phyloP scores from a whole-genome alignment of 30 jellyfish, hydroid and myxozoan species.

The Turritopsis dohrnii region DNA sequence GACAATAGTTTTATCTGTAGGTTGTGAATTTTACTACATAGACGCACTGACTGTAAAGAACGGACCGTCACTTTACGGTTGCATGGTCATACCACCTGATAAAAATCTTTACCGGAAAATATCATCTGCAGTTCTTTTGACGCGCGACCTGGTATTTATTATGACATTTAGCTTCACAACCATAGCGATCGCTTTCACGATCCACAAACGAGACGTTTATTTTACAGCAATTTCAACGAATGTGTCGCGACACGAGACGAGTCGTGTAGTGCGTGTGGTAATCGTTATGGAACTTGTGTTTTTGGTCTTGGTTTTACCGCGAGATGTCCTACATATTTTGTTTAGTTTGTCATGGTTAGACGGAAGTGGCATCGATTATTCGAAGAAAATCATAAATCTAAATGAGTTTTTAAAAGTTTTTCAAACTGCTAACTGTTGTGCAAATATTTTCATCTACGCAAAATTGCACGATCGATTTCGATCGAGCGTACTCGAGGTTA shows the following conservation, averaged over 20 bases:
- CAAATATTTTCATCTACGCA: constrained; percentile 21
- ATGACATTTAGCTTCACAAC: constrained; percentile 1
- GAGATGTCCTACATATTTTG: constrained; percentile 10
- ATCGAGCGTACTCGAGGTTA: background rate
- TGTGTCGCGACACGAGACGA: constrained; percentile 12
- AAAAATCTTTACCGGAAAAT: constrained; percentile 3
- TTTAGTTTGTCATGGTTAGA: constrained; percentile 19
- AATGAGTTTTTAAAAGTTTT: constrained; percentile 2
- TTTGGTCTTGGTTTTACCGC: background rate
- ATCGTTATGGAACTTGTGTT: constrained; percentile 19
- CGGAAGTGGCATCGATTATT: constrained; percentile 10
- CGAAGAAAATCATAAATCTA: background rate
- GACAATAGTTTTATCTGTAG: constrained; percentile 31
- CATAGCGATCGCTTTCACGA: background rate
- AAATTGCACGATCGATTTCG: constrained; percentile 20
- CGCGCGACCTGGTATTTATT: background rate
- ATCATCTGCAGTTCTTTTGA: background rate
- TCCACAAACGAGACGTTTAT: constrained; percentile 3
- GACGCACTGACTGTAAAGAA: background rate
- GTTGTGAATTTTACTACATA: constrained; percentile 45
- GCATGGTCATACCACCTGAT: constrained; percentile 2
- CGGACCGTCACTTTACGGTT: background rate
- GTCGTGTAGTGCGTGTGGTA: constrained; percentile 21
- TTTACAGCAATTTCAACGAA: background rate
- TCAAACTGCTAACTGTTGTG: constrained; percentile 23